Base-by-base conservation (phyloP, 2,113 vertebrate species). In the Indri indri region DNA sequence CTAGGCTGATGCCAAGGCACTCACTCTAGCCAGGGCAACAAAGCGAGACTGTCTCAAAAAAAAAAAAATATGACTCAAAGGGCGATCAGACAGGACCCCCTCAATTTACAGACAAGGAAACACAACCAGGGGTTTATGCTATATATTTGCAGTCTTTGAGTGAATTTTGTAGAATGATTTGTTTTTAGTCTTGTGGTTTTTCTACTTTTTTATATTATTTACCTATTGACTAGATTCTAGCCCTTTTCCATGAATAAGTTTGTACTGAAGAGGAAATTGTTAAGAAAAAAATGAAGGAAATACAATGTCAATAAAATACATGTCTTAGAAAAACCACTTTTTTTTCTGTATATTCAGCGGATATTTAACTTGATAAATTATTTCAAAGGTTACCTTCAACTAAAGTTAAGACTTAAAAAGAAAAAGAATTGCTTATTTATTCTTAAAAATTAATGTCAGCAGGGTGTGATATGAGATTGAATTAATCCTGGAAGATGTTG, bases 301-400 rank as follows among this genome's bases (percentile, higher is more conserved):
- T 18, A 54, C 9, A 52, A 47, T 66, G 57, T 50, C 17, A 79
- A 79, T 54, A 79, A 82, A 57, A 95, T 30, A 3, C 1, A 0
- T 81, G 2, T 73, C 32, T 61, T 85, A 30, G 63, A 83, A 66
- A 87, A 70, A 23, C 8, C 5, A 11, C 30, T 18, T 42, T 40
- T 40, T 32, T 0, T 22, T 7, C 4, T 22, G 14, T 84, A 8
- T 79, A 77, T 12, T 93, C 23, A 89, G 27, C 47, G 54, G 12
- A 2, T 92, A 80, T 27, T 87, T 54, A 91, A 96, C 59, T n/a
- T 79, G 34, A 92, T 45, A 17, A 59, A 4, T 91, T 93, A 84
- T 96, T 97, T 95, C 2, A 50, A 37, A 32, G 2, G 18, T 32
- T 82, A 94, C 52, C 4, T 96, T 97, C 74, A 95, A 34, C 23